Base-by-base conservation (phyloP, 2,888 invertebrate species). In the Drosophila siamana region DNA sequence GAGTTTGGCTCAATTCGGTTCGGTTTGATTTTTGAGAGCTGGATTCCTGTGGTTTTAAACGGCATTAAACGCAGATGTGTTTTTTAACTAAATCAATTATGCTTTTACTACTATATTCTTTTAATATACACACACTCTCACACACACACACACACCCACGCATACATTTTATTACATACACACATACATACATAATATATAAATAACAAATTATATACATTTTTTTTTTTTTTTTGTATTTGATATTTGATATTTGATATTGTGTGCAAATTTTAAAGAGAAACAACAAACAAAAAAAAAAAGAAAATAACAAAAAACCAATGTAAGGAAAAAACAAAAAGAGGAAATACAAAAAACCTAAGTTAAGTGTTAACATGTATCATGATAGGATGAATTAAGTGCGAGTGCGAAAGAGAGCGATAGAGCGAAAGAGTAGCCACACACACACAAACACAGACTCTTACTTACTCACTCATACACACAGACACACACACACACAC, bases 341-440 rank as follows among this genome's bases (percentile, higher is more conserved):
- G 33, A 28, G 28, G 43, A 38, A 26, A 63, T 44, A 26, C 36
- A 50, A 66, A 66, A 47, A 67, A 47, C 41, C 43, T 77, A 72
- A 63, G 43, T 61, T 78, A 78, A 83, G 84, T 86, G 80, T 80
- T 80, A 85, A 80, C 83, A 74, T 64, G 51, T 81, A 63, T 59
- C 59, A 41, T 85, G 62, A 67, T 36, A 56, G 44, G 5, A 62
- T 55, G 76, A 69, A 50, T 78, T 65, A 63, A 55, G 74, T 57
- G 36, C 36, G 13, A 38, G 36, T 56, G 68, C 44, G 57, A 69
- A 48, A 50, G 57, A 28, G 47, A 71, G 47, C 24, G 13, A 38
- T 8, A 30, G 56, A 55, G 26, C 8, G 30, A 28, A 15, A 46
- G 19, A 63, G 65, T 44, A 63, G 55, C 52, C 48, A 74, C 26